Evolutionary conservation across 2,113 vertebrate genomes (phyloP).

Genomic region (Ammospiza nelsoni): DNA sequence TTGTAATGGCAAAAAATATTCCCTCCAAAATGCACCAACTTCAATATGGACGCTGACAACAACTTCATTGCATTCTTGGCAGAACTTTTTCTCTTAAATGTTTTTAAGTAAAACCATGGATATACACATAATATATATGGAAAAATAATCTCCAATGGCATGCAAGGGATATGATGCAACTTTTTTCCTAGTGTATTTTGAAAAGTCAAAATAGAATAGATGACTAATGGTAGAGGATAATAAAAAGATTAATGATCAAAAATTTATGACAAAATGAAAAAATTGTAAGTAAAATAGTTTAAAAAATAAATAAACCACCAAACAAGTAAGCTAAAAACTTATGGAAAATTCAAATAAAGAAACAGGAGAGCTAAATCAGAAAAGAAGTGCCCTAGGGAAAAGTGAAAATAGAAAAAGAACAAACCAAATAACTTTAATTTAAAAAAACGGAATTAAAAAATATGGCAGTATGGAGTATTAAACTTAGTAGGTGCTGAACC

Average conservation of each 20-base stretch:
- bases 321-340: neutral
- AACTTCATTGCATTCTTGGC: neutral
- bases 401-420: neutral
- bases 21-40: neutral
- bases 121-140: too few species aligned
- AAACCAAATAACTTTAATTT: rapidly evolving
- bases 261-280: neutral
- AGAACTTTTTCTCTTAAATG: neutral
- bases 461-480: rapidly evolving
- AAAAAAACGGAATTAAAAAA: neutral
- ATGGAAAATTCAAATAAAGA: neutral
- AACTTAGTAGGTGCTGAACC: neutral
- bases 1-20: neutral
- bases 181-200: neutral
- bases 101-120: neutral
- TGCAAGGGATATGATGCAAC: neutral
- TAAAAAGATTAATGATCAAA: neutral
- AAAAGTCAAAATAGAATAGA: neutral
- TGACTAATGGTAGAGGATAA: neutral
- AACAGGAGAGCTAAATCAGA: neutral
- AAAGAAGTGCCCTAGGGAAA: neutral
- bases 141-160: neutral
- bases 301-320: neutral
- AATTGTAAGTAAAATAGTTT: neutral
- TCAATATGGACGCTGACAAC: neutral